Evolutionary conservation across 2,113 vertebrate species (phyloP).

Genomic region (Dendropsophus ebraccatus): DNA sequence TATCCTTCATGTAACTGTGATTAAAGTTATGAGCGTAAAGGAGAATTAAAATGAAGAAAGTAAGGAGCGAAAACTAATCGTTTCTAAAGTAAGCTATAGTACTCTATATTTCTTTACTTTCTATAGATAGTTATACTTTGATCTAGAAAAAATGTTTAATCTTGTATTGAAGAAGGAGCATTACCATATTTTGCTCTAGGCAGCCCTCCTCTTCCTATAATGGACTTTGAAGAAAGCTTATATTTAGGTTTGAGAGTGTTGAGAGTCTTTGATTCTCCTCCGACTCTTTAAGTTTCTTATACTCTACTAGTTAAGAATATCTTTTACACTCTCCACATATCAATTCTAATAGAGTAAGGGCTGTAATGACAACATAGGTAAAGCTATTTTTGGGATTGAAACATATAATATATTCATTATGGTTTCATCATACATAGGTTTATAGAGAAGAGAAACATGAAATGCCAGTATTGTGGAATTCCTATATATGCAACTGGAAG

Average conservation of each 20-base stretch:
- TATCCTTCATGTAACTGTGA: too few species aligned
- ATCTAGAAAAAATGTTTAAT: not conserved
- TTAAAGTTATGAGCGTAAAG: not conserved
- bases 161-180: not conserved
- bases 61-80: too few species aligned
- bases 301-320: not conserved
- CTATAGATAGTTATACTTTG: not conserved
- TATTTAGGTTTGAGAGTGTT: not conserved
- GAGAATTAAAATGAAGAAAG: not conserved
- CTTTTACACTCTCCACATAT: not conserved
- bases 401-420: not conserved
- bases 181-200: not conserved
- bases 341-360: not conserved
- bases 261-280: not conserved
- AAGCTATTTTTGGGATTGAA: not conserved
- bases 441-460: not conserved
- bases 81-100: too few species aligned
- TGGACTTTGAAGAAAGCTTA: too few species aligned
- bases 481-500: not conserved
- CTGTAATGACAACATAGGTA: not conserved
- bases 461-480: not conserved
- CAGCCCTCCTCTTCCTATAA: too few species aligned
- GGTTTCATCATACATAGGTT: not conserved
- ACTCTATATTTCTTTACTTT: not conserved
- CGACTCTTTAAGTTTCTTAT: not conserved